These are phyloP conservation scores for Chelonus insularis DNA, from an alignment of 1,140 invertebrate genomes.

Conservation along the genomic window DNA sequence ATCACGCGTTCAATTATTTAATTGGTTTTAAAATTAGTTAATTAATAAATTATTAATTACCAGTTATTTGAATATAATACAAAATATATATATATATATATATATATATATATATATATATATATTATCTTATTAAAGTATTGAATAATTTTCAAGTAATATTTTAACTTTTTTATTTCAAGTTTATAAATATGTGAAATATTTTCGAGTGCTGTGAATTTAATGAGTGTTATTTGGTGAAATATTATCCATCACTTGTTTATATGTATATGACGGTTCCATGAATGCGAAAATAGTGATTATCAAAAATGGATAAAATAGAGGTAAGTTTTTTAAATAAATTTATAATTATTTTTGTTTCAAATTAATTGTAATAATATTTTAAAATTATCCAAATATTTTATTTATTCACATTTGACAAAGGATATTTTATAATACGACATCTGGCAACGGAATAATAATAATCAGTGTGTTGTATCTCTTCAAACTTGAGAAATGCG, in stretches of 20 bases:
- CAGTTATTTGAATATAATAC: background rate
- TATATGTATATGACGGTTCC: too few species aligned
- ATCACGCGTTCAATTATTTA: slow-evolving; percentile 56
- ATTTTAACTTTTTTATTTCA: too few species aligned
- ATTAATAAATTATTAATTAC: slow-evolving; percentile 3
- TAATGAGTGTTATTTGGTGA: background rate
- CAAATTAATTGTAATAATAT: background rate
- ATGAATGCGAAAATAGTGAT: too few species aligned
- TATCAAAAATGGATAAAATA: slow-evolving; percentile 60
- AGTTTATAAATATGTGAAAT: too few species aligned
- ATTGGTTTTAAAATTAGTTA: slow-evolving; percentile 45
- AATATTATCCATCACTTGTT: background rate
- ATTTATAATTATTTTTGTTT: background rate
- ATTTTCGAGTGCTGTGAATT: too few species aligned
- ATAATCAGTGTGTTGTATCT: background rate
- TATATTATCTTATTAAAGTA: too few species aligned
- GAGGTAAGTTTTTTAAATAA: slow-evolving; percentile 45
- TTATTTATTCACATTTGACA: slow-evolving; percentile 9
- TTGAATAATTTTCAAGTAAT: too few species aligned
- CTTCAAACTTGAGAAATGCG: too few species aligned
- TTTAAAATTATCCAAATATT: slow-evolving; percentile 12
- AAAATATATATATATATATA: background rate
- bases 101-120: too few species aligned
- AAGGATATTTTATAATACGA: too few species aligned
- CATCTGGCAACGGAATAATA: background rate